These are phyloP conservation scores for Urocyon cinereoargenteus DNA, from an alignment of 2,797 vertebrate genomes.

Conservation along the genomic window DNA sequence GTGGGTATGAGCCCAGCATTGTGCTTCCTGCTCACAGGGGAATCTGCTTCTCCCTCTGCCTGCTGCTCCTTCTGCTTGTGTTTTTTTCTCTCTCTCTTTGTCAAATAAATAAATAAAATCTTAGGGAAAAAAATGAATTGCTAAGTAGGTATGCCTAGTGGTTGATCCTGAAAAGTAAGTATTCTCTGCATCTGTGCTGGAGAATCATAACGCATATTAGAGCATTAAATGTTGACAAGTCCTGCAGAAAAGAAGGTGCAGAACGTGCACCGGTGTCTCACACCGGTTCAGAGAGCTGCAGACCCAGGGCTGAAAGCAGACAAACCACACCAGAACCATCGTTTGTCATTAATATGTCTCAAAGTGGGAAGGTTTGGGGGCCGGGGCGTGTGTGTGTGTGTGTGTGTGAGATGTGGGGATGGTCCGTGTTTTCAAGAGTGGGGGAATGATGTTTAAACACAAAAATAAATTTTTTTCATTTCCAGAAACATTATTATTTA, in stretches of 20 bases:
- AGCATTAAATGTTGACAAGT: background rate
- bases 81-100: too few relatives aligned
- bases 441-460: constrained; percentile 77
- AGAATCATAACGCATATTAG: background rate
- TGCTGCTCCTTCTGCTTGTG: too few relatives aligned
- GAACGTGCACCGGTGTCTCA: constrained; percentile 7
- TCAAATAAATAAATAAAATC: too few relatives aligned
- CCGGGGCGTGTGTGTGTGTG: too few relatives aligned
- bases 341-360: constrained; percentile 58
- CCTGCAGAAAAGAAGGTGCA: background rate
- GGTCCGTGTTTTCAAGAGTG: constrained; percentile 71
- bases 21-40: too few relatives aligned
- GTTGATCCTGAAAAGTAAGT: background rate
- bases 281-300: constrained; percentile 75
- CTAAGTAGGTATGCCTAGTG: background rate
- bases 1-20: too few relatives aligned
- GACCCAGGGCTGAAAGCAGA: constrained; percentile 62
- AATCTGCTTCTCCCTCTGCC: too few relatives aligned
- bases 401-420: background rate
- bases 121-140: background rate
- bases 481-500: constrained; percentile 85
- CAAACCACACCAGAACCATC: constrained; percentile 32
- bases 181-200: background rate
- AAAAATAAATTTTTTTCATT: constrained; percentile 80
- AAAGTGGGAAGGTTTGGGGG: constrained; percentile 54